These are phyloP conservation scores for Neoseiulus cucumeris DNA, from an alignment of 1,140 invertebrate genomes.

Conservation along the genomic window DNA sequence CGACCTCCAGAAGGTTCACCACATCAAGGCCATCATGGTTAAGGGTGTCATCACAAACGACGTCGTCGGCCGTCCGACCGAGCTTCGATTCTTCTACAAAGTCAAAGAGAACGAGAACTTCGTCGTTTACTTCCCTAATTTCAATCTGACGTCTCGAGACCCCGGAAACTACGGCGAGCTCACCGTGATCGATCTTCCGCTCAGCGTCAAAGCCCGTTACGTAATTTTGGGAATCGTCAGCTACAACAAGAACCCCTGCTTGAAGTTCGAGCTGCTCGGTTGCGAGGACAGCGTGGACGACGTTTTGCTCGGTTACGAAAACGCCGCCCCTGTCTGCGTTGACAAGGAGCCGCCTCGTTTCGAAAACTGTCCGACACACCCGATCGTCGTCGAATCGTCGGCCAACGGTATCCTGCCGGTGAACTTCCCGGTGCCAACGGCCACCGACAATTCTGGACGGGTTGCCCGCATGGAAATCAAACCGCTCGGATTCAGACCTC, in stretches of 20 bases:
- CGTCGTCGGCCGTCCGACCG: slow-evolving; percentile 76
- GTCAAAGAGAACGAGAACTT: slow-evolving; percentile 78
- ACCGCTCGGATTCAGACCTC: slow-evolving; percentile 70
- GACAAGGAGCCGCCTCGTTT: slow-evolving; percentile 90
- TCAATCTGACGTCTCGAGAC: slow-evolving; percentile 4
- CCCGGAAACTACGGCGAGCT: slow-evolving; percentile 84
- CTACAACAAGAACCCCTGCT: slow-evolving; percentile 84
- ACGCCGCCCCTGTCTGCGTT: slow-evolving; percentile 78
- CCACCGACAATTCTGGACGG: slow-evolving; percentile 78
- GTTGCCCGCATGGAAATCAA: slow-evolving; percentile 76
- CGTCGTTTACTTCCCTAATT: slow-evolving; percentile 67
- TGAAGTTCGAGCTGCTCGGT: slow-evolving; percentile 88
- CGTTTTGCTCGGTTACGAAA: slow-evolving; percentile 74
- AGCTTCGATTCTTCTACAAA: slow-evolving; percentile 92
- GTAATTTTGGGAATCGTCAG: slow-evolving; percentile 80
- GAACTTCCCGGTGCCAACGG: slow-evolving; percentile 75
- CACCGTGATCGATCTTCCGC: slow-evolving; percentile 81
- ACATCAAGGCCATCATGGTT: slow-evolving; percentile 62
- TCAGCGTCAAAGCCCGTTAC: slow-evolving; percentile 74
- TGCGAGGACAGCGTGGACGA: slow-evolving; percentile 51
- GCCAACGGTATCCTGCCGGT: slow-evolving; percentile 61
- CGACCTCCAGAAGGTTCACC: slow-evolving; percentile 67
- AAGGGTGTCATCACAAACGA: slow-evolving; percentile 76
- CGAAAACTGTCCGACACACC: slow-evolving; percentile 80
- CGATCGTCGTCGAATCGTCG: slow-evolving; percentile 68